Evolutionary conservation across 2,797 vertebrate species (phyloP).

Genomic region (Parambassis ranga): DNA sequence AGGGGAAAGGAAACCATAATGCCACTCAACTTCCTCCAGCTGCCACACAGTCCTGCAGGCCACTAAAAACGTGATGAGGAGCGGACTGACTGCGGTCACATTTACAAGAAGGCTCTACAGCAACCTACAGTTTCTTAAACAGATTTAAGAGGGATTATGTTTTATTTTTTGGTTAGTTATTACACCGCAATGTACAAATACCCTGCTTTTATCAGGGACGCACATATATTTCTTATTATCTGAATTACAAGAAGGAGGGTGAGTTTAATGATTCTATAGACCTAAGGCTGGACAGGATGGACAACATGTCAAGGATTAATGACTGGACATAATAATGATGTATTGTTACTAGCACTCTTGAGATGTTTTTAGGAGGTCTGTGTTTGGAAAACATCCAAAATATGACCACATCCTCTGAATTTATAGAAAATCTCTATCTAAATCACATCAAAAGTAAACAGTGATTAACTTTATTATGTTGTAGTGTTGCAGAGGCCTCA

Average conservation of each 20-base stretch:
- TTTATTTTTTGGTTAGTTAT: conserved; percentile 7
- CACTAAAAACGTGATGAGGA: conserved; percentile 49
- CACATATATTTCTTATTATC: not conserved
- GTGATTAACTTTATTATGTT: no score
- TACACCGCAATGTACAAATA: not conserved
- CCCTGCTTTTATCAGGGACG: not conserved
- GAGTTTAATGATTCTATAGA: not conserved
- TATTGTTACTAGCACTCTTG: not conserved
- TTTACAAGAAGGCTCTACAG: conserved; percentile 44
- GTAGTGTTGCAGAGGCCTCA: no score
- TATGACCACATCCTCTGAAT: no score
- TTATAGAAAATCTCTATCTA: no score
- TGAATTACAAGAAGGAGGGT: not conserved
- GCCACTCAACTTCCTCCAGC: conserved; percentile 53
- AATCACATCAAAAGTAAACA: no score
- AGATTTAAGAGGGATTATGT: conserved; percentile 32
- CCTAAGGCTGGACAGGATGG: not conserved
- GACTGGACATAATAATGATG: not conserved
- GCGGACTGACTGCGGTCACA: conserved; percentile 36
- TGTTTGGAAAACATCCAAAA: not conserved
- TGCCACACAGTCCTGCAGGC: conserved; percentile 23
- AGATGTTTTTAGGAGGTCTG: not conserved
- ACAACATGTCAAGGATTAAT: conserved; percentile 3
- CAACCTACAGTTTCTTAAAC: conserved; percentile 19
- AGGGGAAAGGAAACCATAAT: conserved; percentile 60